Evolutionary conservation across 2,888 invertebrate genomes (phyloP).

Genomic region (Glyphotaelius pellucidus): DNA sequence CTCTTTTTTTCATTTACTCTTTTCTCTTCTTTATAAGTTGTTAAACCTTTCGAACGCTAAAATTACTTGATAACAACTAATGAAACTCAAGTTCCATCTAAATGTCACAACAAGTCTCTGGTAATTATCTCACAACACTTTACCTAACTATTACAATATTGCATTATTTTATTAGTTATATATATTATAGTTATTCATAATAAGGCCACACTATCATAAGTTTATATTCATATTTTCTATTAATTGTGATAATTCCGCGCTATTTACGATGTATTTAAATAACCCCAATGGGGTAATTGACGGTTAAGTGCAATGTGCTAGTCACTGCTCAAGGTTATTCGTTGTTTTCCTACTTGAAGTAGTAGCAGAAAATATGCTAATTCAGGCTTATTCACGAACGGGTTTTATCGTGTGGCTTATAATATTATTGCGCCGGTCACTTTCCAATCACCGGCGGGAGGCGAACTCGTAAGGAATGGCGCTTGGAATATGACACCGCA

Average conservation of each 20-base stretch:
- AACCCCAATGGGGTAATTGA: conserved; percentile 36
- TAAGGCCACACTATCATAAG: neutral
- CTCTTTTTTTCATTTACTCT: too few relatives aligned
- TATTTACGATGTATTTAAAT: conserved; percentile 11
- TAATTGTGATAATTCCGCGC: neutral
- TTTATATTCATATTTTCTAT: neutral
- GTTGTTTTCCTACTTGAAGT: conserved; percentile 56
- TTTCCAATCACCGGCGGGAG: conserved; percentile 34
- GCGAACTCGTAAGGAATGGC: neutral
- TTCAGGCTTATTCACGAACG: conserved; percentile 54
- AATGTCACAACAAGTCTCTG: neutral
- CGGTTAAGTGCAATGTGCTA: conserved; percentile 62
- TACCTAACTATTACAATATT: neutral
- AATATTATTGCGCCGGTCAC: conserved; percentile 25
- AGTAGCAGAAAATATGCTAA: conserved; percentile 50
- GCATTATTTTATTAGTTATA: neutral
- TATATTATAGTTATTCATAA: neutral
- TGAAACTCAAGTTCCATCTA: neutral
- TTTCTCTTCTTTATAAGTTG: too few relatives aligned
- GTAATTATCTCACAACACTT: neutral
- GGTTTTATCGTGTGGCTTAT: conserved; percentile 48
- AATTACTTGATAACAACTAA: neutral
- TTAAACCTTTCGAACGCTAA: too few relatives aligned
- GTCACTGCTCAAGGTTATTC: conserved; percentile 56
- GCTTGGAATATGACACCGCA: conserved; percentile 30